Percentiles rank a stretch among this genome's conserved stretches.
Conservation (phyloP, 2,113 vertebrate genomes). For the Anser brachyrhynchus region DNA sequence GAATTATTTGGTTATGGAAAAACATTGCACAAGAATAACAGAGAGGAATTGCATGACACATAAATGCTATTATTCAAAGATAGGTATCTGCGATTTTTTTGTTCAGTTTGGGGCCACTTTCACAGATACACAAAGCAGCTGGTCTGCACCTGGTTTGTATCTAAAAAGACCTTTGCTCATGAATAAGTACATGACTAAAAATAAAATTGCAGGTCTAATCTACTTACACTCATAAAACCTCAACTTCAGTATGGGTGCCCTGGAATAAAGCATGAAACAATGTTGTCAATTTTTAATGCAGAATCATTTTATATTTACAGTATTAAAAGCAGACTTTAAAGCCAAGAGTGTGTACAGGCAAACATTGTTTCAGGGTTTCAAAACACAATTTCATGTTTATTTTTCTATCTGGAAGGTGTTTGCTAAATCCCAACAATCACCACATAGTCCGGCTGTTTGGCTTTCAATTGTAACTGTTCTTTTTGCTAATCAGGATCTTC, state of each 20-base stretch:
- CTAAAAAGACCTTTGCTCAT: conserved; percentile 7
- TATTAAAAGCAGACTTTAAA: background rate
- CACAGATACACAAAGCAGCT: background rate
- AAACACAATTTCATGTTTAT: background rate
- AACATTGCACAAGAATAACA: background rate
- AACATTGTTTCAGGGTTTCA: background rate
- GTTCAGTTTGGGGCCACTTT: background rate
- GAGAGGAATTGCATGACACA: background rate
- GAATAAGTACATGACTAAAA: background rate
- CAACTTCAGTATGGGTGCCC: background rate
- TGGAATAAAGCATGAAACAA: background rate
- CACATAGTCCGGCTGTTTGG: background rate
- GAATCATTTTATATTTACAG: background rate
- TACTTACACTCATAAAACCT: conserved; percentile 5
- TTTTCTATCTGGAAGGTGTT: conserved; percentile 51
- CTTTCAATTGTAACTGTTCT: background rate
- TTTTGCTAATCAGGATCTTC: background rate
- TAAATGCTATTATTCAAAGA: background rate
- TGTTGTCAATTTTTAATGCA: conserved; percentile 14
- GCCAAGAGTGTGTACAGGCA: background rate
- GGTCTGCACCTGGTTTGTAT: conserved; percentile 31
- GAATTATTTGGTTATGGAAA: background rate
- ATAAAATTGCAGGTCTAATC: conserved; percentile 19
- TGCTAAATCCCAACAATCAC: background rate
- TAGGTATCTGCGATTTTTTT: background rate